Evolutionary conservation across 2,797 vertebrate species (phyloP), one percentile per base, ranked within the genome.

Genomic region (Microtus obscurus): DNA sequence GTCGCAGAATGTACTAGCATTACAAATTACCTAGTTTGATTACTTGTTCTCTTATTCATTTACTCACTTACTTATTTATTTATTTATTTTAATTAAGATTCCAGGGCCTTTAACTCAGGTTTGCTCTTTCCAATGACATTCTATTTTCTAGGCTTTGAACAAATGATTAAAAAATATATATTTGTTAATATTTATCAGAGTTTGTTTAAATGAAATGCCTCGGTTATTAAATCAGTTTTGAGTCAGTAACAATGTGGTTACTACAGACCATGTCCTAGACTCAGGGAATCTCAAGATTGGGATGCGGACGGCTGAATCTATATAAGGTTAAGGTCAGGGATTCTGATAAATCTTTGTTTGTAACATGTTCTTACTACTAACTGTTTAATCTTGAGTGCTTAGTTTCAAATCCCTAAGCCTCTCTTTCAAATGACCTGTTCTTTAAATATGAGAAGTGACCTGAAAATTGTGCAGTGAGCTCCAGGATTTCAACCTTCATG

Each of bases 1-100:
- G 63, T 85, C 91, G 87, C 80, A 34, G 89, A 96, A 91, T 95
- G 80, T 90, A 34, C 93, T 93, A 69, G n/a, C 89, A 81, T 71
- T 96, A 74, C 79, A 96, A 96, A 97, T 95, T 96, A 94, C 92
- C 73, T 92, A 76, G 76, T 94, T 95, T 94, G 92, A 97, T 92
- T 97, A 93, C 43, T 83, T 86, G 53, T 74, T 80, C 61, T 79
- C 31, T 93, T 86, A 94, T 86, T 86, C 63, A 86, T 86, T 86
- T 85, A 67, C 40, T 85, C 67, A 67, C 40, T 85, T 83, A 65
- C 5, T 82, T 43, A 65, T 23, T 85, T 69, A 85, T 67, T 89
- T 93, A 82, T 93, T 95, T 95, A 96, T 91, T 96, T 96, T 81
- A 96, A 95, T 96, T 95, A 96, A 76, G 53, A 85, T 48, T 93